phyloP scores from a whole-genome alignment of 64 coral and sea anemone species.

The Stichodactyla helianthus region DNA sequence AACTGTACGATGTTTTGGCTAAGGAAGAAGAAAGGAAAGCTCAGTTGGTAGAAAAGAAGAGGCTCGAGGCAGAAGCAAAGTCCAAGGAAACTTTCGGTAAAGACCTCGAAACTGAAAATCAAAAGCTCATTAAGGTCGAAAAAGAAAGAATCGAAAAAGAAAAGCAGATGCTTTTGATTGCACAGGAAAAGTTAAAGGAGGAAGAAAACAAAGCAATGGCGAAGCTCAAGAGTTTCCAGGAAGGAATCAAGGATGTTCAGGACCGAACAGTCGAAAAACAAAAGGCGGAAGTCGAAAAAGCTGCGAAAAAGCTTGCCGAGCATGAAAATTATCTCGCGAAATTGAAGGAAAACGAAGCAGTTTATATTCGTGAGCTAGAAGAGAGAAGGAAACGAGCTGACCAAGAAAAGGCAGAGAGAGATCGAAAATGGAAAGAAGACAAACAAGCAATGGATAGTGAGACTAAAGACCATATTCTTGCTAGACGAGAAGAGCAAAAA shows the following conservation, averaged over 20 bases:
- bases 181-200: not conserved
- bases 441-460: not conserved
- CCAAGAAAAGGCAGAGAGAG: not conserved
- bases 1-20: not conserved
- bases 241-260: not conserved
- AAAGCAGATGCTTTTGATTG: not conserved
- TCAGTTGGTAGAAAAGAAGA: not conserved
- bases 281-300: not conserved
- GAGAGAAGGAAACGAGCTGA: not conserved
- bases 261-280: not conserved
- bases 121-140: not conserved
- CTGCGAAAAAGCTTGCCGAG: not conserved
- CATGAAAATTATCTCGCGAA: constrained; percentile 8
- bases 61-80: not conserved
- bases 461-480: not conserved
- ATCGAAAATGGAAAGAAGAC: not conserved
- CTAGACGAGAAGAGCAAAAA: not conserved
- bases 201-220: constrained; percentile 4
- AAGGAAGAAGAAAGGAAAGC: not conserved
- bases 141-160: constrained; percentile 25
- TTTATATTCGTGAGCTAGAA: not conserved
- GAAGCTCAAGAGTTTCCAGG: not conserved
- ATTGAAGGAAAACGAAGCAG: constrained; percentile 13
- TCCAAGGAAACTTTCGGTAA: not conserved
- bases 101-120: constrained; percentile 7